phyloP scores from a whole-genome alignment of 2,888 invertebrate genomes.

The Listrodromus nycthemerus region DNA sequence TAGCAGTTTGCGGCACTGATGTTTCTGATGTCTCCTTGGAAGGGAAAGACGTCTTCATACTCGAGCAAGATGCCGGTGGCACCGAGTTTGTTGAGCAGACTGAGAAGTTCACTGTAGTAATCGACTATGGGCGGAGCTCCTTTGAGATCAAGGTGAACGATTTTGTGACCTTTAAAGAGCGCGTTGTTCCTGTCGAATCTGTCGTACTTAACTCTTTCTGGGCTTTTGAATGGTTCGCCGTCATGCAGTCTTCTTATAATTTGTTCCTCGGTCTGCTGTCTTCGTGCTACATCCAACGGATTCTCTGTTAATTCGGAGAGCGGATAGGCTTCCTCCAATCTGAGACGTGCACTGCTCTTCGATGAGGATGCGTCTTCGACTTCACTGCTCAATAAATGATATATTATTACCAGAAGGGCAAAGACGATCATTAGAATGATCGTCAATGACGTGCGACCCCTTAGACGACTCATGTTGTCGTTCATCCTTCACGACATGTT shows the following conservation, averaged over 20 bases:
- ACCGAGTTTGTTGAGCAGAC: slow-evolving; percentile 87
- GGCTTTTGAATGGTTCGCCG: slow-evolving; percentile 38
- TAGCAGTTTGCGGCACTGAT: slow-evolving; percentile 89
- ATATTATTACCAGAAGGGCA: slow-evolving; percentile 79
- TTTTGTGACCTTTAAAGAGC: slow-evolving; percentile 85
- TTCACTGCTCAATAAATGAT: slow-evolving; percentile 80
- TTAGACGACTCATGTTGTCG: slow-evolving; percentile 77
- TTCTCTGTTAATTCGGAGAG: slow-evolving; percentile 72
- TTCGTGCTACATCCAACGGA: slow-evolving; percentile 70
- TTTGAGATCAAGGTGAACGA: slow-evolving; percentile 94
- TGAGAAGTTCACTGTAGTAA: slow-evolving; percentile 88
- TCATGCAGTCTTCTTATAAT: slow-evolving; percentile 70
- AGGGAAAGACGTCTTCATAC: slow-evolving; percentile 96
- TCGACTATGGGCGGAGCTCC: slow-evolving; percentile 91
- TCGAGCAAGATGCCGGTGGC: slow-evolving; percentile 92
- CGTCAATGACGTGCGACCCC: slow-evolving; percentile 78
- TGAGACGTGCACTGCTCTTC: slow-evolving; percentile 69
- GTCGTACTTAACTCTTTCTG: slow-evolving; percentile 44
- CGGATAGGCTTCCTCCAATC: slow-evolving; percentile 72
- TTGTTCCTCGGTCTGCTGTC: slow-evolving; percentile 73
- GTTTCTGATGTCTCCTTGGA: slow-evolving; percentile 86
- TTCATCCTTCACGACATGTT: slow-evolving; percentile 42
- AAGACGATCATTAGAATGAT: slow-evolving; percentile 78
- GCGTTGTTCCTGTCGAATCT: slow-evolving; percentile 40
- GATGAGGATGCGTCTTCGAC: slow-evolving; percentile 72